Conservation (phyloP, 2,113 vertebrate species). For the Pitta sordida region DNA sequence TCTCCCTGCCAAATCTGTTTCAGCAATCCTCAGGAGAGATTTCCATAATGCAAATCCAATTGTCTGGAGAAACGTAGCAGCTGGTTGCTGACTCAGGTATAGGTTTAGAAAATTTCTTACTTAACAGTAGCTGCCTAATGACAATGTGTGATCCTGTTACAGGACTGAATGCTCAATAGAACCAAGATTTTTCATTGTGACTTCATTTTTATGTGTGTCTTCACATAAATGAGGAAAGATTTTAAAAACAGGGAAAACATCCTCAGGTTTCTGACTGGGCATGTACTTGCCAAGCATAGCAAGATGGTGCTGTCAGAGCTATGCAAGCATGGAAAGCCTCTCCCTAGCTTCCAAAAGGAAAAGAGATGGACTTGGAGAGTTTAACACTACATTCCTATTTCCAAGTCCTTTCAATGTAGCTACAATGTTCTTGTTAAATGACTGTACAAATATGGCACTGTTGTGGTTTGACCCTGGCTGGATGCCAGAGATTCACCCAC, state of each 20-base stretch:
- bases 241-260: background rate
- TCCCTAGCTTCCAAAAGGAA: background rate
- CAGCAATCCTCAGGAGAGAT: background rate
- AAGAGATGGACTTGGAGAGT: background rate
- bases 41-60: background rate
- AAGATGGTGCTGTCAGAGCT: background rate
- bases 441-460: background rate
- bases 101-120: background rate
- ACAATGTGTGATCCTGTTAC: background rate
- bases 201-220: background rate
- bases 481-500: too few species aligned
- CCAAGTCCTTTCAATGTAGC: background rate
- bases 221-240: background rate
- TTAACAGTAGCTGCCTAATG: background rate
- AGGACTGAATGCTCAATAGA: background rate
- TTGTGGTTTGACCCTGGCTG: too few species aligned
- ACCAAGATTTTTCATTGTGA: background rate
- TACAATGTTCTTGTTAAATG: background rate
- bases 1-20: fast-evolving
- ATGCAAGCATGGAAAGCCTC: background rate
- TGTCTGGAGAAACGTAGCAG: background rate
- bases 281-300: fast-evolving
- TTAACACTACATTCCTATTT: background rate
- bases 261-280: fast-evolving
- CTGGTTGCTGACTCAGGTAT: fast-evolving